Evolutionary conservation across 1,140 invertebrate genomes (phyloP).

Genomic region (Hestina assimilis): DNA sequence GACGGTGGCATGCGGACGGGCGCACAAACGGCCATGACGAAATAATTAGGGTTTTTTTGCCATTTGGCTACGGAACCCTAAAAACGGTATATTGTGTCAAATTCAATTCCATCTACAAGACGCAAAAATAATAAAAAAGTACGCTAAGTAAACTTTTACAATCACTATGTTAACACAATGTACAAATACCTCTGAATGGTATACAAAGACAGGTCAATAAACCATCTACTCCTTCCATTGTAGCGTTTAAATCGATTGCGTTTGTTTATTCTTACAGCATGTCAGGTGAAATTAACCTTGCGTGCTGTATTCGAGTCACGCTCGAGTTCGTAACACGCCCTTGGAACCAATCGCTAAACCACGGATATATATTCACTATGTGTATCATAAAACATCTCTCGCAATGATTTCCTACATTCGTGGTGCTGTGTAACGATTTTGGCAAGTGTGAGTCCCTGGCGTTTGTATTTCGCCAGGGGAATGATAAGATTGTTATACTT

Average conservation of each 20-base stretch:
- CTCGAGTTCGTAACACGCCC: slow-evolving; percentile 26
- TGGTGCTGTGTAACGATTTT: too few relatives aligned
- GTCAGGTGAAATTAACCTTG: slow-evolving; percentile 44
- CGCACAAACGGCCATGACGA: too few relatives aligned
- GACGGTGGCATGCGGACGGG: too few relatives aligned
- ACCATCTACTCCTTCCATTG: neutral
- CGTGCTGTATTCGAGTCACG: slow-evolving; percentile 29
- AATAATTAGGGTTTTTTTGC: too few relatives aligned
- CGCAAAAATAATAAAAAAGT: too few relatives aligned
- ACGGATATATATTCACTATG: slow-evolving; percentile 31
- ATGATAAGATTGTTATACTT: neutral
- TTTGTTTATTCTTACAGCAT: slow-evolving; percentile 6
- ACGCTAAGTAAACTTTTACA: too few relatives aligned
- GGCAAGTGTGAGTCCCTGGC: too few relatives aligned
- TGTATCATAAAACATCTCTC: slow-evolving; percentile 8
- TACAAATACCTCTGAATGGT: too few relatives aligned
- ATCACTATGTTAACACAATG: too few relatives aligned
- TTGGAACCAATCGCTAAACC: slow-evolving; percentile 28
- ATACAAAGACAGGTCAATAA: slow-evolving; percentile 7
- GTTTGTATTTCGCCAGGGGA: neutral
- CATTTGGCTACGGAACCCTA: too few relatives aligned
- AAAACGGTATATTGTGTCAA: too few relatives aligned
- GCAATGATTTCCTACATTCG: slow-evolving; percentile 12
- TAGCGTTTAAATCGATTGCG: neutral
- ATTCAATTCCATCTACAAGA: too few relatives aligned